Base-by-base conservation (phyloP, 2,888 invertebrate species). In the Cremastinae sp. region DNA sequence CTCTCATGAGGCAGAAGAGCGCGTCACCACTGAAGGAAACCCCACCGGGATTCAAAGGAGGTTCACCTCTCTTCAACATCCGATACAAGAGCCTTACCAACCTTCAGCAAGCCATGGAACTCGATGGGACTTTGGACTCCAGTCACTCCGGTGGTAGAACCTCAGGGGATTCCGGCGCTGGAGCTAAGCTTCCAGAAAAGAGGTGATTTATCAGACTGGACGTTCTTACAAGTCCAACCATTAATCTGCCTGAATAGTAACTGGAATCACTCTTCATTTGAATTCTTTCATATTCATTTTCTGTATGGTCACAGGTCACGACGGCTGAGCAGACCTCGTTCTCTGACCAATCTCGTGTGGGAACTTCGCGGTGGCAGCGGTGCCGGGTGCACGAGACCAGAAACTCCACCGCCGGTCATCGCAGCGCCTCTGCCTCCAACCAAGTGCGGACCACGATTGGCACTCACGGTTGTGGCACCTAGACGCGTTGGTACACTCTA, bases 141-240 rank as follows among this genome's bases (percentile, higher is more conserved):
- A 96, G 96, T 87, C 95, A 96, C 90, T 96, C 96, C 22, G 96
- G 96, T 39, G 96, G 96, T 0, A 92, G 96, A 66, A 96, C 95
- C 3, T 96, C 96, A 9, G 96, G 96, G 1, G 96, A 96, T 89
- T 96, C 96, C 2, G 94, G 93, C 0, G 93, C 93, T 55, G 94
- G 94, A 1, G 93, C 94, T 3, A 96, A 96, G 87, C 92, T 96
- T 85, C 96, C 96, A 66, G 96, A 96, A 86, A 96, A 96, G 88
- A 92, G 95, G 85, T 89, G 73, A 28, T 61, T 8, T 56, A 14
- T 16, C 41, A 8, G 10, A 16, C n/a, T n/a, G n/a, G n/a, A n/a
- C n/a, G n/a, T n/a, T 47, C n/a, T 53, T 39, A 43, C 18, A 22
- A 41, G 20, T 20, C 45, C 4, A 18, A 28, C 55, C 43, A 14